Evolutionary conservation across 2,113 vertebrate species (phyloP).

Genomic region (Vicugna pacos): DNA sequence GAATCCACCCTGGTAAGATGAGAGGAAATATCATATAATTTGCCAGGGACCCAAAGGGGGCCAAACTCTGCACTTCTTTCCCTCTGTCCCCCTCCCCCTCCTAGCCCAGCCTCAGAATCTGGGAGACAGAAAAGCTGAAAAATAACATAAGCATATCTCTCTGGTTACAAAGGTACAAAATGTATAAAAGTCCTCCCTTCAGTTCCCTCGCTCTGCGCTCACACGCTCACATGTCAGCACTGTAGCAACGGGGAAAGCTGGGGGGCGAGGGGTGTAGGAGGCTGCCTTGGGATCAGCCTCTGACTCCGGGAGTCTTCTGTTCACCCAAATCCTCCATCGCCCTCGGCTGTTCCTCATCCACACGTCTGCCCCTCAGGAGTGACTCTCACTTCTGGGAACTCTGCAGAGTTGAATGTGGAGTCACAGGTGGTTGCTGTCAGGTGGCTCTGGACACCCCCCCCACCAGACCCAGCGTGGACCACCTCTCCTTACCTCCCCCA

Average conservation of each 20-base stretch:
- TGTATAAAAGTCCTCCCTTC: slow-evolving; percentile 91
- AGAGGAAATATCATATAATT: slow-evolving; percentile 2
- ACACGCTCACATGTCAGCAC: not conserved
- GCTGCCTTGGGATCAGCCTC: slow-evolving; percentile 62
- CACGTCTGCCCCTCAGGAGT: slow-evolving; percentile 91
- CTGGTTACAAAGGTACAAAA: slow-evolving; percentile 99
- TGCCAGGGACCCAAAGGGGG: slow-evolving; percentile 19
- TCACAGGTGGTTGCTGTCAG: not conserved
- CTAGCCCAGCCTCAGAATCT: slow-evolving; percentile 80
- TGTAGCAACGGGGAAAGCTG: not conserved
- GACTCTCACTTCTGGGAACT: slow-evolving; percentile 95
- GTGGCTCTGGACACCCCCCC: not conserved
- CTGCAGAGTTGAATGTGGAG: slow-evolving; percentile 82
- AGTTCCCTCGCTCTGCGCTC: slow-evolving; percentile 42
- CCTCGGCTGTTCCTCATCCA: slow-evolving; percentile 55
- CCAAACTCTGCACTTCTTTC: slow-evolving; percentile 46
- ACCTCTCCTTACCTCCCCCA: not conserved
- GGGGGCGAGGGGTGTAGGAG: slow-evolving; percentile 24
- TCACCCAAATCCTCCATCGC: slow-evolving; percentile 64
- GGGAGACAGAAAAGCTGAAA: slow-evolving; percentile 91
- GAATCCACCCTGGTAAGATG: not conserved
- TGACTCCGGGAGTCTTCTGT: slow-evolving; percentile 40
- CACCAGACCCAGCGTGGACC: not conserved
- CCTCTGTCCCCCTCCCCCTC: not conserved
- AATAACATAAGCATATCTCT: slow-evolving; percentile 97